Evolutionary conservation across 1,140 invertebrate species (phyloP), one percentile per base, ranked within the genome.

Genomic region (Olivierus martensii): DNA sequence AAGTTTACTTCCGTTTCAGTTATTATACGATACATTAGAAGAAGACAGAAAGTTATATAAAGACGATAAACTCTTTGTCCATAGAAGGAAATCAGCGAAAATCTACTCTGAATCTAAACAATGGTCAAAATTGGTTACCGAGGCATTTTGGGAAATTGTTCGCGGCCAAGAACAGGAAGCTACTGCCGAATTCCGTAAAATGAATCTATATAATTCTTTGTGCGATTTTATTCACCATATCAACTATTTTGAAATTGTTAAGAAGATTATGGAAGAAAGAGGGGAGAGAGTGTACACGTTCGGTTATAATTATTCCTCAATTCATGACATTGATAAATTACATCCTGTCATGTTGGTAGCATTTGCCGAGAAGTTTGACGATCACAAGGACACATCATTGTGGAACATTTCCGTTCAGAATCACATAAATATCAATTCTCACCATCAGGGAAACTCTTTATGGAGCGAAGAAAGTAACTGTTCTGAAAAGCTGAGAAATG

Each of bases 311-410:
- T 4, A 28, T 28, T 28, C 28, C 4, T 28, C 2, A 9, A 48
- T 53, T 4, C 53, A 55, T 42, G 53, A 55, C 22, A 55, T 55
- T 21, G 53, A 55, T n/a, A 55, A 55, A 21, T 12, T 55, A 15
- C 47, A 55, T 34, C 53, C 53, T 3, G 9, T 50, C 1, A 55
- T 55, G 53, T 34, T 55, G 19, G 43, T 55, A 7, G 53, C 47
- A 3, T 55, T 49, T 22, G 49, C 53, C 0, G 53, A 55, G 18
- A 45, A 34, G 11, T 55, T 55, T 17, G 53, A 55, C 4, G 53
- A 55, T 19, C 17, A 36, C 7, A 36, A 39, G n/a, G 19, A 11
- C 2, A 55, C 53, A 7, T 39, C 36, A 9, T 42, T 55, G 6
- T 55, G 53, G 53, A 39, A 50, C 9, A 17, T n/a, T 0, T 50